Conservation (phyloP, 2,888 invertebrate species). For the Coelinius sp. region DNA sequence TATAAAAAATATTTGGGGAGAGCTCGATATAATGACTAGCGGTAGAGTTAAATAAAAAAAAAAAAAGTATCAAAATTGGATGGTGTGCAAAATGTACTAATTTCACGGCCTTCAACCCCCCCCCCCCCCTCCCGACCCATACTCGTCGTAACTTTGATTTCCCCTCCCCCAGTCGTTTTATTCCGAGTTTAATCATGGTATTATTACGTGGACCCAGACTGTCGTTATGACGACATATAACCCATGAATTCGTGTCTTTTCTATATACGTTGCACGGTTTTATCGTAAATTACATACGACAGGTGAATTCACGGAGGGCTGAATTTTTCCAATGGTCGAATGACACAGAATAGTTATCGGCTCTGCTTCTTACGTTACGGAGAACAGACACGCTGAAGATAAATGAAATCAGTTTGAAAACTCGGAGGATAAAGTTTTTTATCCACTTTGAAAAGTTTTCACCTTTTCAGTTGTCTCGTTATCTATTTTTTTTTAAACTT, state of each 20-base stretch:
- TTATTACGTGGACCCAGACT: slow-evolving; percentile 8
- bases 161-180: neutral
- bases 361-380: slow-evolving; percentile 4
- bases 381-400: slow-evolving; percentile 18
- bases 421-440: slow-evolving; percentile 15
- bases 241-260: slow-evolving; percentile 1
- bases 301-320: neutral
- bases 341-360: slow-evolving; percentile 21
- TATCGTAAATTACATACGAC: slow-evolving; percentile 9
- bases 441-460: slow-evolving; percentile 24
- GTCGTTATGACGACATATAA: slow-evolving; percentile 4
- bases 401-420: slow-evolving; percentile 37
- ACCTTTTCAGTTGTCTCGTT: slow-evolving; percentile 16
- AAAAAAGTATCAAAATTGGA: neutral
- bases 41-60: neutral
- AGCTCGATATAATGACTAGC: slow-evolving; percentile 18
- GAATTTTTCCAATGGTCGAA: neutral
- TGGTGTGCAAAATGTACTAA: slow-evolving; percentile 9
- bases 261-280: neutral
- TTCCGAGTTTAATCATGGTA: neutral
- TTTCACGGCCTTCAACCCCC: neutral
- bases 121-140: neutral
- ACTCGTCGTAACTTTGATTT: neutral
- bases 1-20: slow-evolving; percentile 36
- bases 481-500: neutral